A percentile compares a stretch with the other conserved stretches of the same genome.
phyloP scores from a whole-genome alignment of 2,797 vertebrate genomes.

The Hirundo rustica region DNA sequence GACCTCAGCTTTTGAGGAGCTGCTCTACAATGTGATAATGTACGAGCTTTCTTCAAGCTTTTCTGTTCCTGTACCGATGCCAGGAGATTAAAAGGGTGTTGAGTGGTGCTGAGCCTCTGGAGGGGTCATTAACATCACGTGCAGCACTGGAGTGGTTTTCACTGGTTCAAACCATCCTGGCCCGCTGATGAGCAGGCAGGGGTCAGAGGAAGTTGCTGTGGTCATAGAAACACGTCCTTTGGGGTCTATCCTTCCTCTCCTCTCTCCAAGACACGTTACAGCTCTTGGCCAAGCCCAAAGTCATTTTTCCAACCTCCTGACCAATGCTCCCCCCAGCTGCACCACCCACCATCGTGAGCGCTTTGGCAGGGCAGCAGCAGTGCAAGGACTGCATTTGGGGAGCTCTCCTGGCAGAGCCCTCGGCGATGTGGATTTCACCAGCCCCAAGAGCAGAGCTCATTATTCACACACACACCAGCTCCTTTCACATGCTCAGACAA shows the following conservation, averaged over 20 bases:
- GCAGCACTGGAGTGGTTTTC: background rate
- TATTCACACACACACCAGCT: background rate
- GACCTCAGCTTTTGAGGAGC: background rate
- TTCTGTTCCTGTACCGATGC: background rate
- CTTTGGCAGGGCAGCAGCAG: background rate
- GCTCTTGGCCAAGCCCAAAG: background rate
- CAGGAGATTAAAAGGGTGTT: conserved; percentile 31
- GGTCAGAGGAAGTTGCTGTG: background rate
- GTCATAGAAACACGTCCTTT: background rate
- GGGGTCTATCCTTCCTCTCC: background rate
- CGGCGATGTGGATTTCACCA: background rate
- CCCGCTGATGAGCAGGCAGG: background rate
- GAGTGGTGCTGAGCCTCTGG: conserved; percentile 43
- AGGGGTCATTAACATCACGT: background rate
- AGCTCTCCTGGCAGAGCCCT: background rate
- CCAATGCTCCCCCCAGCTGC: background rate
- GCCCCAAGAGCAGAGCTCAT: background rate
- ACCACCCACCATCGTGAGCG: background rate
- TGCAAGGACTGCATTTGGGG: background rate
- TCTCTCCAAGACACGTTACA: background rate
- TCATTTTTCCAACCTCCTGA: background rate
- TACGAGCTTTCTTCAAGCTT: background rate
- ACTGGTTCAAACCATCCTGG: background rate
- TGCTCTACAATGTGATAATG: background rate
- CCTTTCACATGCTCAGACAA: conserved; percentile 6